These are phyloP conservation scores for Eulemur mongoz DNA, from an alignment of 2,797 vertebrate species.

Conservation along the genomic window DNA sequence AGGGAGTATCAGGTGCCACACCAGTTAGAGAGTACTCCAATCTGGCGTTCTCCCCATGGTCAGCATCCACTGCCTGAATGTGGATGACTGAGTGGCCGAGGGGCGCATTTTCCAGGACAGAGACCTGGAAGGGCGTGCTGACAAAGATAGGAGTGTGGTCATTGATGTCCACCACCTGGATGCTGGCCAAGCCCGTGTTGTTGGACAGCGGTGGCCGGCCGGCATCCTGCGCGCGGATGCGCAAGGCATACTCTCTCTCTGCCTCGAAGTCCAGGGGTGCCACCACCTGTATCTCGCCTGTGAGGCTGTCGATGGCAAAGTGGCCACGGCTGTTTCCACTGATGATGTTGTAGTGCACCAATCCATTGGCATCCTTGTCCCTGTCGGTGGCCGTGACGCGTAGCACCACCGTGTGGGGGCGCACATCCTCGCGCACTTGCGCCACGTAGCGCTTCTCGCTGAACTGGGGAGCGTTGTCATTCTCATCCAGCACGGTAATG, in stretches of 20 bases:
- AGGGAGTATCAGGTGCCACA: slow-evolving; percentile 92
- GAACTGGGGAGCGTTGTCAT: slow-evolving; percentile 98
- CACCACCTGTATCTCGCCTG: slow-evolving; percentile 96
- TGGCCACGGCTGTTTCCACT: slow-evolving; percentile 97
- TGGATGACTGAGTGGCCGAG: slow-evolving; percentile 97
- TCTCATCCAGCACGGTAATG: slow-evolving; percentile 97
- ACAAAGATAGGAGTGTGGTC: slow-evolving; percentile 98
- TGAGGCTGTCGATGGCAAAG: slow-evolving; percentile 96
- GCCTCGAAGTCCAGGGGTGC: slow-evolving; percentile 95
- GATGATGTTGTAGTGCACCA: slow-evolving; percentile 98
- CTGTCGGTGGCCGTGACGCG: slow-evolving; percentile 93
- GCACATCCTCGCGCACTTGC: slow-evolving; percentile 94
- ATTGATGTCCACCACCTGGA: slow-evolving; percentile 97
- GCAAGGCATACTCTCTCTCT: slow-evolving; percentile 95
- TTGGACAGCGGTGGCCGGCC: slow-evolving; percentile 97
- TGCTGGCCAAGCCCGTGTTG: slow-evolving; percentile 96
- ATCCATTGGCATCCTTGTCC: slow-evolving; percentile 95
- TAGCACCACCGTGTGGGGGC: slow-evolving; percentile 94
- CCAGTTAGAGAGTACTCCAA: slow-evolving; percentile 95
- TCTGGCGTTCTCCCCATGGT: slow-evolving; percentile 94
- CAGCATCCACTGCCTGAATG: slow-evolving; percentile 98
- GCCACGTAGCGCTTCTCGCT: slow-evolving; percentile 98
- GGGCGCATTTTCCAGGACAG: slow-evolving; percentile 95
- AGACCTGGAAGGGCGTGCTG: slow-evolving; percentile 97
- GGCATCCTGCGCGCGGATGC: slow-evolving; percentile 96